Conservation (phyloP, 92 coral and sea anemone species). For the Epizoanthus rinbou region DNA sequence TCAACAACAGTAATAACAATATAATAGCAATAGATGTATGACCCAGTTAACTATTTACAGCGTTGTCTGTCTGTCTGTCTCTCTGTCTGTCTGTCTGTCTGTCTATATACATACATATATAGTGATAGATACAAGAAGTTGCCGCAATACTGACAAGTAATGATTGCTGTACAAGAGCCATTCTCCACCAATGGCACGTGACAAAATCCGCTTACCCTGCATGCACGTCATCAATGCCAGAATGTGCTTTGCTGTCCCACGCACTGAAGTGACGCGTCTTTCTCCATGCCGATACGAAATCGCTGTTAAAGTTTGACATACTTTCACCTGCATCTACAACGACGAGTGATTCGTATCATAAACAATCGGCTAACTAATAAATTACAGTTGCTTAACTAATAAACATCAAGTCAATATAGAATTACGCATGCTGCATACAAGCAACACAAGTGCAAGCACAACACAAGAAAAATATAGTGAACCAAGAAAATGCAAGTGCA, state of each 20-base stretch:
- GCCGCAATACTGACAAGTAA: too few relatives aligned
- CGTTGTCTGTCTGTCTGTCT: too few relatives aligned
- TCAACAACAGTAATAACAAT: not conserved
- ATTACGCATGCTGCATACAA: too few relatives aligned
- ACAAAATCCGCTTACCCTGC: conserved; percentile 69
- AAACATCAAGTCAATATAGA: too few relatives aligned
- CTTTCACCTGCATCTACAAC: conserved; percentile 59
- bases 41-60: too few relatives aligned
- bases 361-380: not conserved
- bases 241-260: conserved; percentile 78
- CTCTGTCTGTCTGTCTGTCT: too few relatives aligned
- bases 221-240: conserved; percentile 89
- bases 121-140: too few relatives aligned
- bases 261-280: conserved; percentile 64
- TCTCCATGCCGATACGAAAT: conserved; percentile 81
- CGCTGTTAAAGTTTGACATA: conserved; percentile 73
- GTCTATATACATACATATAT: too few relatives aligned
- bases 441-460: too few relatives aligned
- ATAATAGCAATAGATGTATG: not conserved
- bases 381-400: not conserved
- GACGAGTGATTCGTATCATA: not conserved
- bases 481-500: too few relatives aligned
- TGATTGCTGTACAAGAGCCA: not conserved
- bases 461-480: not conserved
- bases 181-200: not conserved